Evolutionary conservation across 2,888 invertebrate species (phyloP), one percentile per base, ranked within the genome.

Genomic region (Apodemia zela): DNA sequence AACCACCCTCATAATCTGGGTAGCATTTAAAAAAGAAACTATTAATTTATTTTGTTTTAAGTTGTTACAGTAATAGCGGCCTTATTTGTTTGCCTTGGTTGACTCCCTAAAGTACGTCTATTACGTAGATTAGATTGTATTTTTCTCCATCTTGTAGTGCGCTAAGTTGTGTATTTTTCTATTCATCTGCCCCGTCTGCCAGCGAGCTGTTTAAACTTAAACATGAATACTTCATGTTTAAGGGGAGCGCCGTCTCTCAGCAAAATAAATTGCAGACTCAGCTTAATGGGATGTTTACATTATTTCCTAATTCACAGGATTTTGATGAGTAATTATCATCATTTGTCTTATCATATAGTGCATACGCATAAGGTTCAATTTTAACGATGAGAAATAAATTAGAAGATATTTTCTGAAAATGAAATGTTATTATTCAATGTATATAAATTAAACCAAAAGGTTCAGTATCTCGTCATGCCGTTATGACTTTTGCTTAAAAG

Each of bases 161-260:
- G 64, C 65, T 63, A 64, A 68, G 68, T 68, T 63, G 65, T 61
- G 63, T 70, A 71, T 69, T 67, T 68, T 69, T 65, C 67, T 67
- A 70, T 68, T 71, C 68, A 71, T 51, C 59, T 58, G 68, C 42
- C 63, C 65, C 59, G 67, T 61, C 63, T 66, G 67, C 69, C 67
- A 67, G 67, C 66, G 68, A 67, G 62, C 63, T 65, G 66, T 68
- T 68, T 66, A 65, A 66, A 66, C 68, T 69, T 62, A 67, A 66
- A 62, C 67, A 65, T 67, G 69, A 71, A 68, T 68, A 68, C 64
- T 68, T 67, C 64, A 68, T 67, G 65, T 65, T 62, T 63, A 64
- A 62, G 66, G 65, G 62, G 68, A n/a, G 60, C 59, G 62, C 62
- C 66, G 61, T 63, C 66, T 64, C 61, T 54, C 62, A 60, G 47